These are phyloP conservation scores for Periophthalmodon schlosseri DNA, from an alignment of 2,113 vertebrate genomes.

Conservation along the genomic window DNA sequence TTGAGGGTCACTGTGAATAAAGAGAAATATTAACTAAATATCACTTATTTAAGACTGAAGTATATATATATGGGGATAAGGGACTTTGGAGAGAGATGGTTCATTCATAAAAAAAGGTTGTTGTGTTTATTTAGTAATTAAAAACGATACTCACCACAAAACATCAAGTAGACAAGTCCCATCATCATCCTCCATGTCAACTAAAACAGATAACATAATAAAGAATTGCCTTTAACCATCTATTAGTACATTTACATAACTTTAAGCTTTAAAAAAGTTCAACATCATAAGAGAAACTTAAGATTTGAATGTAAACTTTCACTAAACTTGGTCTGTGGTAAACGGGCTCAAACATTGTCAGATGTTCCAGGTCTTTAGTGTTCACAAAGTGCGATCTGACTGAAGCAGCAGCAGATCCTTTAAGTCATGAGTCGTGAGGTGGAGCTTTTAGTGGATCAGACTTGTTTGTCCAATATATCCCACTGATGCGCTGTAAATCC, in stretches of 20 bases:
- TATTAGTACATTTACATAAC: background rate
- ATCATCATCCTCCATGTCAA: constrained; percentile 86
- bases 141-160: constrained; percentile 75
- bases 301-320: background rate
- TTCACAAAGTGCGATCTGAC: background rate
- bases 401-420: background rate
- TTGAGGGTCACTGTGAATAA: constrained; percentile 77
- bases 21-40: constrained; percentile 10
- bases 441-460: background rate
- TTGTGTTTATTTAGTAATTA: background rate
- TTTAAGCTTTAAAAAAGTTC: background rate
- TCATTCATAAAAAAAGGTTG: background rate
- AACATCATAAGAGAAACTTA: background rate
- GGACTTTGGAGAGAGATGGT: background rate
- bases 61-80: background rate
- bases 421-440: background rate
- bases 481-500: background rate
- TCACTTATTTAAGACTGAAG: background rate
- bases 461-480: background rate
- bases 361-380: background rate
- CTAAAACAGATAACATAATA: constrained; percentile 47
- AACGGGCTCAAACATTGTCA: background rate
- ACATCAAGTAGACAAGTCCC: constrained; percentile 85
- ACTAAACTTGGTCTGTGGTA: background rate
- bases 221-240: background rate